A percentile compares a stretch with the other conserved stretches of the same genome.
These are phyloP conservation scores for Ferrisia virgata DNA, from an alignment of 2,888 invertebrate genomes.

Conservation along the genomic window DNA sequence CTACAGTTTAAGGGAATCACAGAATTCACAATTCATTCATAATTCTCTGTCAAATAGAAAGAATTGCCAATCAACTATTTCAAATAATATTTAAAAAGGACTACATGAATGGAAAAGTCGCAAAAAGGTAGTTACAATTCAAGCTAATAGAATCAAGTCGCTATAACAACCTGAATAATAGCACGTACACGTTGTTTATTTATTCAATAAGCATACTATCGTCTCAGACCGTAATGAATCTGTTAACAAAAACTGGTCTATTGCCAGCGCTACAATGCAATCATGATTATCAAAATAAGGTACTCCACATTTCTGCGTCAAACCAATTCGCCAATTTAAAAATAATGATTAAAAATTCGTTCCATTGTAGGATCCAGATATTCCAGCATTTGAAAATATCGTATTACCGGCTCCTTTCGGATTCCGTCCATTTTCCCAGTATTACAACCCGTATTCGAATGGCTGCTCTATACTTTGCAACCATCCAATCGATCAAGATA, in stretches of 20 bases:
- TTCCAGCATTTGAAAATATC: slow-evolving; percentile 54
- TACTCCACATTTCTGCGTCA: neutral
- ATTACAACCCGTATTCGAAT: slow-evolving; percentile 77
- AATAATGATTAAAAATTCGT: neutral
- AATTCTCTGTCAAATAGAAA: too few species aligned
- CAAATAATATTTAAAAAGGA: too few species aligned
- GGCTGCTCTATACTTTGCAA: slow-evolving; percentile 81
- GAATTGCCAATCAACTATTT: too few species aligned
- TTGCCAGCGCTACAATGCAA: neutral
- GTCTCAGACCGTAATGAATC: neutral
- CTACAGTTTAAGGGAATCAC: too few species aligned
- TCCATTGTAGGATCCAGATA: neutral
- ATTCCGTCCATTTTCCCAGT: slow-evolving; percentile 73
- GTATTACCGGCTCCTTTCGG: slow-evolving; percentile 70
- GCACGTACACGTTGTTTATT: too few species aligned
- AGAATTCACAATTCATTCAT: too few species aligned
- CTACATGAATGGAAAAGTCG: too few species aligned
- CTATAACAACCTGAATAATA: neutral
- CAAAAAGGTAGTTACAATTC: too few species aligned
- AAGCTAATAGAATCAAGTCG: too few species aligned
- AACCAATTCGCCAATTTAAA: too few species aligned
- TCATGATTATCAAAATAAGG: neutral
- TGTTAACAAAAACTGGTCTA: neutral
- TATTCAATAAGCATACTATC: too few species aligned
- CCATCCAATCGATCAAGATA: slow-evolving; percentile 73